Evolutionary conservation across 1,140 invertebrate genomes (phyloP).

Genomic region (Listronotus oregonensis): DNA sequence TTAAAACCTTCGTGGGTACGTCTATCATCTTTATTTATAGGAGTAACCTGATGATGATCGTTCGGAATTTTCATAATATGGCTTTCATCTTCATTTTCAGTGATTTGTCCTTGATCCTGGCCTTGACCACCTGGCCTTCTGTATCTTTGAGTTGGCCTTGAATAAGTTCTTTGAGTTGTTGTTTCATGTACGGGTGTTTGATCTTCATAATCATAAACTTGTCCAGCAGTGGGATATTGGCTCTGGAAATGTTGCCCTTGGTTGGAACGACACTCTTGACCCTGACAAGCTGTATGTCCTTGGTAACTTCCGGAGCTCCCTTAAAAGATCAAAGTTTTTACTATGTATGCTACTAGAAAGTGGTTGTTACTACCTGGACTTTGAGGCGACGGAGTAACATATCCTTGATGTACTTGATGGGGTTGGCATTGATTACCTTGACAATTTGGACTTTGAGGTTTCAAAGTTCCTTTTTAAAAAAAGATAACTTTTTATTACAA

Average conservation of each 20-base stretch:
- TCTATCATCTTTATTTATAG: conserved; percentile 17
- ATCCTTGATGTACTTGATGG: background rate
- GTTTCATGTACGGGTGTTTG: background rate
- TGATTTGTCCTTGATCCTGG: background rate
- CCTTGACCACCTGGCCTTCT: background rate
- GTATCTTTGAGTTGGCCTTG: background rate
- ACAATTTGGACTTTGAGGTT: background rate
- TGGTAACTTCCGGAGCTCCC: background rate
- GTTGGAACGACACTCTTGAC: background rate
- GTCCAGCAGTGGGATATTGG: background rate
- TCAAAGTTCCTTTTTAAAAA: background rate
- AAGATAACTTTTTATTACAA: too few species aligned
- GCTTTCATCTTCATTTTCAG: background rate
- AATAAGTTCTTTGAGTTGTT: background rate
- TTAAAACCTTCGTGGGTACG: conserved; percentile 15
- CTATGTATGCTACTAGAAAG: too few species aligned
- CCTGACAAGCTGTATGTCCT: background rate
- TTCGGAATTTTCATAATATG: conserved; percentile 25
- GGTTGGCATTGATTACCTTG: conserved; percentile 3
- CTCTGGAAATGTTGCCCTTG: background rate
- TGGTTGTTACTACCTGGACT: background rate
- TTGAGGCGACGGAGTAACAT: background rate
- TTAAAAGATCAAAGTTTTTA: too few species aligned
- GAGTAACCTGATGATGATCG: conserved; percentile 4
- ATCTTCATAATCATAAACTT: background rate